Evolutionary conservation across 1,140 invertebrate species (phyloP), one percentile per base, ranked within the genome.

Genomic region (Sminthurides bifidus): DNA sequence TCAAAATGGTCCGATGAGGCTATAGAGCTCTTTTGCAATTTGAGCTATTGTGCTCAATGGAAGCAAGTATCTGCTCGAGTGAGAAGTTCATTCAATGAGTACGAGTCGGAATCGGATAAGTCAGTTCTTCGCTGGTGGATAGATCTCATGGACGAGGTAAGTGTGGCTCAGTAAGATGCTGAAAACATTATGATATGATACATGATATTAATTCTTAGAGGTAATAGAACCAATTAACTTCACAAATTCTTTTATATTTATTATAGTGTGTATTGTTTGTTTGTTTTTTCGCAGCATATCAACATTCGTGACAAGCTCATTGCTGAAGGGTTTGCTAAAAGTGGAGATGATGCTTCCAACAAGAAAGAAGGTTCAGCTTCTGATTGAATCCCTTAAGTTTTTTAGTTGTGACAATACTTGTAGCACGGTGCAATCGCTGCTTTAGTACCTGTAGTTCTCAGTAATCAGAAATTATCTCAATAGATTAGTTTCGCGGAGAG

Each of bases 31-130:
- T 58, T 61, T 44, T 56, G 59, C 43, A 51, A 64, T 31, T 19
- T 56, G 23, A 60, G 51, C 5, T 56, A 52, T 30, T 64, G 58
- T 44, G 61, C 58, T n/a, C 48, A 58, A n/a, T 64, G 61, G 61
- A 53, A 51, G 31, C 14, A 40, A 35, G 8, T 64, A 1, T 60
- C 58, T 24, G 55, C 46, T 24, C 26, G 30, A 48, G 44, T 48
- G 3, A 48, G 30, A 27, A 53, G 51, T 2, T 60, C 50, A 31
- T 30, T 60, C 12, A 59, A 57, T 37, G 52, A 58, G 26, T 19
- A 29, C 12, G 37, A 19, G 1, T 30, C 45, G 48, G 48, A 30
- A 14, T 31, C 38, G 31, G 40, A 57, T 27, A 26, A 27, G n/a
- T 37, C 56, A 15, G 45, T 64, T n/a, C n/a, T n/a, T n/a, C n/a